Evolutionary conservation across 2,113 vertebrate species (phyloP), one percentile per base, ranked within the genome.

Genomic region (Ardeotis arabs): DNA sequence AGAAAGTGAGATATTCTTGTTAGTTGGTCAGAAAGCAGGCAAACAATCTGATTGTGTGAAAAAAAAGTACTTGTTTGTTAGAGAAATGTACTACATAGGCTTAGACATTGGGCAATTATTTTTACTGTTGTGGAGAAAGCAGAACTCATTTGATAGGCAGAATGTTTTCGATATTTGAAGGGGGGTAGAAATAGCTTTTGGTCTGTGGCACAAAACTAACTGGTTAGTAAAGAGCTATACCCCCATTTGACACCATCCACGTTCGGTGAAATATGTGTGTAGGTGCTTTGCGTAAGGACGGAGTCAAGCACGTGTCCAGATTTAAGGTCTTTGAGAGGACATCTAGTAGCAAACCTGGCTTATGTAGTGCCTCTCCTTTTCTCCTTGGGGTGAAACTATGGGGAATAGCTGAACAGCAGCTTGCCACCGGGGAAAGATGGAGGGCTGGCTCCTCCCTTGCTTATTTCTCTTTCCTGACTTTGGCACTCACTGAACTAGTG

Each of bases 1-100:
- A 98, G 78, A 91, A 83, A 97, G 76, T 31, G 79, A 87, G 55
- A 52, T 49, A 92, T 89, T 79, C 66, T 63, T 60, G 31, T 96
- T 96, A 95, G 25, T 97, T 78, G 15, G 47, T 81, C 45, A 73
- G 68, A 87, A 85, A 90, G 25, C 37, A 76, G 95, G 9, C 10
- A 59, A 88, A 1, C 22, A 75, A 23, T 19, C 22, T 52, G 33
- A 31, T 45, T 27, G 56, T 55, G 49, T 90, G n/a, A 24, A 68
- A 39, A 50, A 50, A 75, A 35, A 41, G 3, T 39, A 58, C n/a
- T 74, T 0, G 14, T 63, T 89, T 87, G 8, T 69, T 47, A 81
- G 14, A 37, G 16, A 77, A 93, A 75, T 35, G 6, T 68, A 10
- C 29, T 63, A 35, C 33, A 8, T 33, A 53, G 41, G 39, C 10